Conservation (phyloP, 2,888 invertebrate species). For the Mythimna albipuncta region DNA sequence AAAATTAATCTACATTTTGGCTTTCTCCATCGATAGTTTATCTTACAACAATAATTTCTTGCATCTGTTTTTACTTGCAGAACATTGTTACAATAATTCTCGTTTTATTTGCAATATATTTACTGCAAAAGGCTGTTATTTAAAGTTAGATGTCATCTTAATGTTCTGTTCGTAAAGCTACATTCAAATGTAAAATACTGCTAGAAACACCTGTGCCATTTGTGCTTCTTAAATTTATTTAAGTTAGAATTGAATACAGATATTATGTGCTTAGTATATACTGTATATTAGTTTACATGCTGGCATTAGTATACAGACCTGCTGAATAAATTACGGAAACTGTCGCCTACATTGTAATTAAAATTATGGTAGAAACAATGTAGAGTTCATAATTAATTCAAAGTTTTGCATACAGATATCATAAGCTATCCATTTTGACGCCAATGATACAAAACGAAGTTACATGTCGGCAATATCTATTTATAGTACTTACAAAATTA, state of each 20-base stretch:
- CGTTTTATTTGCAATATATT: constrained; percentile 51
- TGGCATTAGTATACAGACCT: not conserved
- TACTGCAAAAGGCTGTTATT: constrained; percentile 35
- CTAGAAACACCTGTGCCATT: constrained; percentile 43
- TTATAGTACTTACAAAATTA: too few relatives aligned
- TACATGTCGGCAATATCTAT: too few relatives aligned
- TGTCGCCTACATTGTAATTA: not conserved
- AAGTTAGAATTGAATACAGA: constrained; percentile 32
- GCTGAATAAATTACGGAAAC: constrained; percentile 1
- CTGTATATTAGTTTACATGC: not conserved
- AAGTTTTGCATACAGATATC: not conserved
- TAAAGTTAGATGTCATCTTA: constrained; percentile 49
- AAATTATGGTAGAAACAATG: not conserved
- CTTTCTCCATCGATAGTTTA: constrained; percentile 40
- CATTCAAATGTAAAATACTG: constrained; percentile 45
- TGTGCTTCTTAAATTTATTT: constrained; percentile 51
- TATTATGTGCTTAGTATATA: not conserved
- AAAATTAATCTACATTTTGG: constrained; percentile 50
- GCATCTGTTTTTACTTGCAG: constrained; percentile 22
- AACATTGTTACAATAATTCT: constrained; percentile 44
- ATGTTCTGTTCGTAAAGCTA: constrained; percentile 23
- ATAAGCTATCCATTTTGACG: too few relatives aligned
- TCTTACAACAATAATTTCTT: constrained; percentile 47
- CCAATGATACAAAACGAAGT: too few relatives aligned
- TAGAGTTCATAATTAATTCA: not conserved